phyloP scores from a whole-genome alignment of 2,113 vertebrate species.

The Peromyscus polionotus region DNA sequence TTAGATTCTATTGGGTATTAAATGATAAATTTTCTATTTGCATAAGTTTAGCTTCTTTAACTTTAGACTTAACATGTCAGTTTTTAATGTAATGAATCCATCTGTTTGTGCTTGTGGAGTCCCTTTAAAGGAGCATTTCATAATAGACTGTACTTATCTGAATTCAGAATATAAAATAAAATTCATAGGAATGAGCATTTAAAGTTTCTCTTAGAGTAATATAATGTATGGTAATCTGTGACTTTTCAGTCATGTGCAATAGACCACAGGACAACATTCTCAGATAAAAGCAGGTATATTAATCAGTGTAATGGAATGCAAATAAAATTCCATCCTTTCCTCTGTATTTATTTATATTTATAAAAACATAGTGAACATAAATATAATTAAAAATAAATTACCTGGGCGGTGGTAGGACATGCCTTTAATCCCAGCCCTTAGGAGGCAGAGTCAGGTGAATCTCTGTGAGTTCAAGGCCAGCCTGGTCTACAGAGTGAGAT shows the following conservation, averaged over 20 bases:
- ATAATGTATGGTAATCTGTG: conserved; percentile 58
- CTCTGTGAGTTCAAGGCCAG: no score
- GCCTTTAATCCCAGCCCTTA: no score
- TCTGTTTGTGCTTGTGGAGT: conserved; percentile 78
- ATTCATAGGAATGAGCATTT: conserved; percentile 69
- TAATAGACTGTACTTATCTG: conserved; percentile 74
- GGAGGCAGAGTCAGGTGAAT: no score
- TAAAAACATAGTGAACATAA: conserved; percentile 6
- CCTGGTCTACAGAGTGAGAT: no score
- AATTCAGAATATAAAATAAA: conserved; percentile 70
- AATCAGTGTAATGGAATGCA: conserved; percentile 25
- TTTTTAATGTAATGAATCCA: conserved; percentile 83
- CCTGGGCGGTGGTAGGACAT: no score
- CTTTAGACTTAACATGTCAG: conserved; percentile 79
- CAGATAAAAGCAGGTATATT: conserved; percentile 66
- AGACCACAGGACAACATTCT: conserved; percentile 57
- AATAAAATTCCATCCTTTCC: conserved; percentile 53
- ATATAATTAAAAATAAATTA: neutral
- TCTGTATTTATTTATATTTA: conserved; percentile 45
- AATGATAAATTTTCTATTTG: conserved; percentile 84
- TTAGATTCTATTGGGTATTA: conserved; percentile 80
- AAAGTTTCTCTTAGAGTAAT: conserved; percentile 69
- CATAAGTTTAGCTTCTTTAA: conserved; percentile 80
- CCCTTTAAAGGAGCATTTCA: conserved; percentile 70
- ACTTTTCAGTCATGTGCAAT: conserved; percentile 57